phyloP scores from a whole-genome alignment of 2,797 vertebrate species.

The Malurus leucopterus region DNA sequence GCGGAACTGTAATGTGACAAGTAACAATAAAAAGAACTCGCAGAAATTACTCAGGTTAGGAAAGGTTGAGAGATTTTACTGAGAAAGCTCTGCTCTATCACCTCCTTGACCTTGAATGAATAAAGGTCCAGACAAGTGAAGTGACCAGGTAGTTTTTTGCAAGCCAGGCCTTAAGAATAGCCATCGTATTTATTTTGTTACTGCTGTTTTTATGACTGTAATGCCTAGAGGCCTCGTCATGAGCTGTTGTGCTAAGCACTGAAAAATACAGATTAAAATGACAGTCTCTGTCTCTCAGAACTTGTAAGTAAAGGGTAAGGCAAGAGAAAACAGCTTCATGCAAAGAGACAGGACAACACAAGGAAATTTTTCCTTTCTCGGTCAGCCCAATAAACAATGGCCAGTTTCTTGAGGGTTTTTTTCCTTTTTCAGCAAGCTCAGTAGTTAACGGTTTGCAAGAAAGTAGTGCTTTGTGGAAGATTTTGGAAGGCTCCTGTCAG shows the following conservation, averaged over 20 bases:
- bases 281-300: slow-evolving; percentile 22
- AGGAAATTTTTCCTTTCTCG: neutral
- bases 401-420: neutral
- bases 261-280: slow-evolving; percentile 32
- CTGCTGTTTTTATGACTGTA: neutral
- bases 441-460: neutral
- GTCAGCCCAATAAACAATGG: neutral
- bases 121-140: neutral
- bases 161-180: neutral
- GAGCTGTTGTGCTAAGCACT: neutral
- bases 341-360: neutral
- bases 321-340: neutral
- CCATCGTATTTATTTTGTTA: neutral
- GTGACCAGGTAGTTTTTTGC: neutral
- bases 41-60: slow-evolving; percentile 24
- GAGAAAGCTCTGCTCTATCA: neutral
- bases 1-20: slow-evolving; percentile 59
- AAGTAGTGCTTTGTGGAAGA: neutral
- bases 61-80: slow-evolving; percentile 45
- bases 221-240: neutral
- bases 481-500: neutral
- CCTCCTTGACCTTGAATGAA: slow-evolving; percentile 25
- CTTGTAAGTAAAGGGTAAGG: neutral
- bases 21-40: slow-evolving; percentile 62
- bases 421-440: neutral